Percentiles rank a stretch among this genome's conserved stretches.
phyloP scores from a whole-genome alignment of 2,113 vertebrate species.

The Zootoca vivipara region DNA sequence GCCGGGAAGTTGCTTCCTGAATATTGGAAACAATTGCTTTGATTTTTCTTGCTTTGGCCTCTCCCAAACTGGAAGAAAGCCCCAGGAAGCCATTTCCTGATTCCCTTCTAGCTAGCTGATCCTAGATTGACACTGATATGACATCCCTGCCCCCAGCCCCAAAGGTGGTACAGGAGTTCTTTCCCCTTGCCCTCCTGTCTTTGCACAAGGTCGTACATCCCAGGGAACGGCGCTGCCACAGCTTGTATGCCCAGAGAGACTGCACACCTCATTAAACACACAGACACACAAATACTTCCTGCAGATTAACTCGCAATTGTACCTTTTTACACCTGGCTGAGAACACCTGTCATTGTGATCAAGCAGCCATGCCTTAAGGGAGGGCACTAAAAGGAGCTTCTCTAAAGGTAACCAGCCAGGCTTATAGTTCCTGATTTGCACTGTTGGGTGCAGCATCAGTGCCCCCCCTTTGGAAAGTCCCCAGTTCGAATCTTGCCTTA shows the following conservation, averaged over 20 bases:
- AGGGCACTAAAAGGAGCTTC: not conserved
- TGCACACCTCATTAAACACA: not conserved
- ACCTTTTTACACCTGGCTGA: slow-evolving; percentile 1
- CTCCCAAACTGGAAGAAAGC: not conserved
- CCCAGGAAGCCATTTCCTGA: not conserved
- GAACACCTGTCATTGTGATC: not conserved
- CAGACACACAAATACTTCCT: not conserved
- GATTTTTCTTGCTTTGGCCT: not conserved
- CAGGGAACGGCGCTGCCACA: not conserved
- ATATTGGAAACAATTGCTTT: not conserved
- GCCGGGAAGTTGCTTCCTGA: not conserved
- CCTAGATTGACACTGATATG: not conserved
- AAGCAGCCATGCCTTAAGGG: not conserved
- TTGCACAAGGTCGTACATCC: too few relatives aligned
- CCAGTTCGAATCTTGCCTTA: not conserved
- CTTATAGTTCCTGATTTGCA: not conserved
- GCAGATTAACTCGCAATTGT: not conserved
- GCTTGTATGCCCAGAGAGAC: not conserved
- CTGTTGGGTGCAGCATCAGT: not conserved
- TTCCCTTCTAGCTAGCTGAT: not conserved
- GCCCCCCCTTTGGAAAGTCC: not conserved
- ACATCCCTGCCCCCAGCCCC: not conserved
- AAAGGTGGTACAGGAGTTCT: too few relatives aligned
- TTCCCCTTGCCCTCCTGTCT: not conserved
- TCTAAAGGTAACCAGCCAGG: not conserved